These are phyloP conservation scores for Leptinotarsa peninsularis DNA, from an alignment of 2,888 invertebrate species.

Conservation along the genomic window DNA sequence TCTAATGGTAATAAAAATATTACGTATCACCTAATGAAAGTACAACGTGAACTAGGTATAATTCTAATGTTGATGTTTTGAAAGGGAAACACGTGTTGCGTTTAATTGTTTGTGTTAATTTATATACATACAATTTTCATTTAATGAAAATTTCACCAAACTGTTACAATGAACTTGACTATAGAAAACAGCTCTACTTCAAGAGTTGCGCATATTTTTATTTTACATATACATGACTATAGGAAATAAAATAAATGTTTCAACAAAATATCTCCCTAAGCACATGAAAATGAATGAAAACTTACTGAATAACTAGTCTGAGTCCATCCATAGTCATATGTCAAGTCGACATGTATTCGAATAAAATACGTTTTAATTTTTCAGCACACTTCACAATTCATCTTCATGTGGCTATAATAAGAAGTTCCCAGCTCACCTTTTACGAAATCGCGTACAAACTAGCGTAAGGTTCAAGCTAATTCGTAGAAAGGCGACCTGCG, in stretches of 20 bases:
- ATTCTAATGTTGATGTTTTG: slow-evolving; percentile 12
- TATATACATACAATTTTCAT: neutral
- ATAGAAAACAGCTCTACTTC: too few species aligned
- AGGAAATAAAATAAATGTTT: too few species aligned
- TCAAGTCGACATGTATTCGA: neutral
- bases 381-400: slow-evolving; percentile 6
- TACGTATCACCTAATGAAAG: neutral
- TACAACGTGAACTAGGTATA: neutral
- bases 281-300: neutral
- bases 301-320: slow-evolving; percentile 11
- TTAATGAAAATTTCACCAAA: too few species aligned
- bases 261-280: too few species aligned
- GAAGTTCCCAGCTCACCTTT: slow-evolving; percentile 20
- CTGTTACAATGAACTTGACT: too few species aligned
- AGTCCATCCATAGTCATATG: slow-evolving; percentile 16
- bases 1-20: slow-evolving; percentile 1
- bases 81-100: slow-evolving; percentile 2
- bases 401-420: slow-evolving; percentile 4
- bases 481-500: slow-evolving; percentile 18
- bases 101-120: slow-evolving; percentile 4
- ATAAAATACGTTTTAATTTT: neutral
- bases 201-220: too few species aligned
- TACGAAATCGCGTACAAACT: slow-evolving; percentile 19
- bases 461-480: slow-evolving; percentile 19
- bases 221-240: too few species aligned